Base-by-base conservation (phyloP, 2,888 invertebrate genomes). In the Xanthostigma xanthostigma region DNA sequence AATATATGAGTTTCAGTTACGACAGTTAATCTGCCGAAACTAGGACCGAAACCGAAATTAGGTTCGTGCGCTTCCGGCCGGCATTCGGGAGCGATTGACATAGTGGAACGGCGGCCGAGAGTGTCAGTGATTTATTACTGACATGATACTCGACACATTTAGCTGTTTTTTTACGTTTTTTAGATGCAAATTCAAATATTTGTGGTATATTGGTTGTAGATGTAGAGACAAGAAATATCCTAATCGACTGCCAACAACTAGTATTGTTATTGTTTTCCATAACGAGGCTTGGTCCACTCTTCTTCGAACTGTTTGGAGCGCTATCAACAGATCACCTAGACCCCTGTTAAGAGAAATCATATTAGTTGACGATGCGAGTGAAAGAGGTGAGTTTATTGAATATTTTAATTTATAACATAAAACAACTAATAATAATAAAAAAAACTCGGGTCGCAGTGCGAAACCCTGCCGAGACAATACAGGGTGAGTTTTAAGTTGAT, bases 241-340 rank as follows among this genome's bases (percentile, higher is more conserved):
- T 50, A 64, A 66, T n/a, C 72, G 74, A 45, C 68, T 96, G 48
- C 95, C 95, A 1, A 84, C 78, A 54, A 90, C 94, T 0, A 88
- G 88, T 54, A 79, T 98, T 12, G 85, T 98, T 46, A 93, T 98
- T 55, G 95, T 97, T 1, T 97, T 97, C 64, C 97, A 98, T 65
- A 98, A 98, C 64, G 98, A 98, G 69, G 97, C 97, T 0, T 97
- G 94, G 93, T 95, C 96, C 3, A 96, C 97, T 0, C 73, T 98
- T 10, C 71, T 97, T 58, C 74, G 98, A 48, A 97, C 96, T 1
- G 84, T 97, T 33, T 89, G 91, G 74, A 95, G 94, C 59, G 92
- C 93, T 40, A 84, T 97, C 50, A 79, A 85, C 62, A 75, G 95
- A 55, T 92, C 96, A 2, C 94, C 95, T 0, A 64, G 66, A 11